phyloP scores from a whole-genome alignment of 2,113 vertebrate genomes.

The Pedetes capensis region DNA sequence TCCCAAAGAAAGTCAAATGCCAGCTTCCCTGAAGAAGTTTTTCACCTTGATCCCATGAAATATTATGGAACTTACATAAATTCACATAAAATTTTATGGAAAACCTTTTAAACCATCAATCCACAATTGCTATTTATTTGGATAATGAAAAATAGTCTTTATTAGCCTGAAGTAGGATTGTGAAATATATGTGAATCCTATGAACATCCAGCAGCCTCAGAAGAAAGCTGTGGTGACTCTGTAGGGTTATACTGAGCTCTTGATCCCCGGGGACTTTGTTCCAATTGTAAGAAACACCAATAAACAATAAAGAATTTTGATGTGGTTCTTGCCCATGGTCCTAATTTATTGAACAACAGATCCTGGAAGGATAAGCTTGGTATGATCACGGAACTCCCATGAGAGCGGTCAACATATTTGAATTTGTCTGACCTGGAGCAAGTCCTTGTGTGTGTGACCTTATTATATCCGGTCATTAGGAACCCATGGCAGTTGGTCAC shows the following conservation, averaged over 20 bases:
- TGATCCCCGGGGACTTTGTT: slow-evolving; percentile 92
- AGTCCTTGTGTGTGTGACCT: slow-evolving; percentile 88
- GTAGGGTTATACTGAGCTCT: slow-evolving; percentile 90
- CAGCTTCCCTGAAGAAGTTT: slow-evolving; percentile 81
- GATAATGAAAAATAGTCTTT: slow-evolving; percentile 86
- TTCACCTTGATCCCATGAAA: slow-evolving; percentile 86
- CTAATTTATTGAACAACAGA: slow-evolving; percentile 91
- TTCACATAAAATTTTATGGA: slow-evolving; percentile 86
- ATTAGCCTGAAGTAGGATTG: slow-evolving; percentile 90
- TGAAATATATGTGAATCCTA: slow-evolving; percentile 91
- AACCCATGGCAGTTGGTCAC: slow-evolving; percentile 90
- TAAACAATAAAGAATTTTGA: slow-evolving; percentile 92
- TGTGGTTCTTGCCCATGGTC: slow-evolving; percentile 89
- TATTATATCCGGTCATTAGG: slow-evolving; percentile 90
- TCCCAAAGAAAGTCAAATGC: slow-evolving; percentile 59
- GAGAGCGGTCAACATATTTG: slow-evolving; percentile 90
- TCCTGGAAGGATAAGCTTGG: slow-evolving; percentile 92
- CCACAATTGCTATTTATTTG: slow-evolving; percentile 89
- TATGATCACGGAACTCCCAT: slow-evolving; percentile 90
- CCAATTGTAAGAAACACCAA: slow-evolving; percentile 91
- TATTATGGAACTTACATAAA: slow-evolving; percentile 89
- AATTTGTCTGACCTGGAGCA: slow-evolving; percentile 89
- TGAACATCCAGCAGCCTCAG: slow-evolving; percentile 87
- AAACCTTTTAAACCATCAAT: slow-evolving; percentile 89
- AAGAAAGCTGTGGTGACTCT: slow-evolving; percentile 89